A percentile compares a stretch with the other conserved stretches of the same genome.
phyloP scores from a whole-genome alignment of 2,113 vertebrate genomes.

The Triplophysa dalaica region DNA sequence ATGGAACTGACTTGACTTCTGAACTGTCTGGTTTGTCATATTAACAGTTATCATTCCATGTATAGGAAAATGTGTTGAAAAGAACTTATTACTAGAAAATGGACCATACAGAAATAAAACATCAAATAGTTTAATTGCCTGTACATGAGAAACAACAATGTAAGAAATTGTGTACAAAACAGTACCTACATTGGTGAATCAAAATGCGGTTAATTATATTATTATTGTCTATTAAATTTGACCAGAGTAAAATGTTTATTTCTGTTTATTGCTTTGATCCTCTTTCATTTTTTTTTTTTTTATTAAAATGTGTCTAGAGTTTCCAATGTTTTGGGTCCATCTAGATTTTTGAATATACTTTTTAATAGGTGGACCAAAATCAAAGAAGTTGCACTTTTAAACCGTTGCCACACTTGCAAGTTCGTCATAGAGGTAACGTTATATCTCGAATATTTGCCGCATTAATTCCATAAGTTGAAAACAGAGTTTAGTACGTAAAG shows the following conservation, averaged over 20 bases:
- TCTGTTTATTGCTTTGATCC: neutral
- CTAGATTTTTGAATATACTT: neutral
- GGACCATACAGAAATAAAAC: neutral
- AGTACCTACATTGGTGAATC: no score
- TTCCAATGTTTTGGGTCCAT: neutral
- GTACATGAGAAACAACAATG: neutral
- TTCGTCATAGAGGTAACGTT: no score
- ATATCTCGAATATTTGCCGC: no score
- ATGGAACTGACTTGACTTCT: neutral
- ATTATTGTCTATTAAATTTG: conserved; percentile 7
- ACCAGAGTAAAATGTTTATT: neutral
- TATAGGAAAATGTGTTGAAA: neutral
- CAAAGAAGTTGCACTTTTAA: neutral
- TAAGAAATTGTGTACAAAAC: neutral
- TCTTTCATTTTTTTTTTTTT: neutral
- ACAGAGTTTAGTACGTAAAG: no score
- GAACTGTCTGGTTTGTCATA: neutral
- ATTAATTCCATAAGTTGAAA: no score
- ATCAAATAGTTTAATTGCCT: neutral
- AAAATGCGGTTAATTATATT: no score
- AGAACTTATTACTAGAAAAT: neutral
- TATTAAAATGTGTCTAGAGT: neutral
- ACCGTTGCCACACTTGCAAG: no score
- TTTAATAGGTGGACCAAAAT: neutral
- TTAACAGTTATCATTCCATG: neutral